Conservation (phyloP, 2,113 vertebrate species). For the Odontesthes bonariensis region DNA sequence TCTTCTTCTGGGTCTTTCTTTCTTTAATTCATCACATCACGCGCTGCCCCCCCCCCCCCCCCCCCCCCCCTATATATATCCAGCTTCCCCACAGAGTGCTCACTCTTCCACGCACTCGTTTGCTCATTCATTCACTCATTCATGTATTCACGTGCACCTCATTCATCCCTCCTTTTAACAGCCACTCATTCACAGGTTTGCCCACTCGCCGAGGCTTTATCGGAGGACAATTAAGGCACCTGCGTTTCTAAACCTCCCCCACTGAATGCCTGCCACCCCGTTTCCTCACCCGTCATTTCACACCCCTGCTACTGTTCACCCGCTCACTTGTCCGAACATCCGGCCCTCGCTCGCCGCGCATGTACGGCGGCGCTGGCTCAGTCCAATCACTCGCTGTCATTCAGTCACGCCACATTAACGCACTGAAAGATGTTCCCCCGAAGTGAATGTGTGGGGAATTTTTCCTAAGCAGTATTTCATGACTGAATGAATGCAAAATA, state of each 20-base stretch:
- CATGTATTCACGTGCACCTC: constrained; percentile 69
- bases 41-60: not conserved
- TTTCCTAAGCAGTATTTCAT: no score
- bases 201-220: constrained; percentile 78
- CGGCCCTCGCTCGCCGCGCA: constrained; percentile 41
- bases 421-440: not conserved
- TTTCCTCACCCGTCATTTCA: constrained; percentile 71
- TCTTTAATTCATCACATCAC: constrained; percentile 23
- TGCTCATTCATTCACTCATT: constrained; percentile 68
- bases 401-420: constrained; percentile 26
- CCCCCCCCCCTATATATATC: not conserved
- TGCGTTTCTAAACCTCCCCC: constrained; percentile 75
- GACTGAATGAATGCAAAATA: no score
- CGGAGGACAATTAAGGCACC: constrained; percentile 80
- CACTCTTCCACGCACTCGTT: constrained; percentile 50
- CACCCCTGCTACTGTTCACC: constrained; percentile 44
- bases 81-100: constrained; percentile 49
- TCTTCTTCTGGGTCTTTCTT: constrained; percentile 8
- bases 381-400: constrained; percentile 12
- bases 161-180: constrained; percentile 69
- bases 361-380: constrained; percentile 23
- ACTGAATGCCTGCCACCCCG: constrained; percentile 65
- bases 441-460: no score
- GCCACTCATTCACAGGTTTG: constrained; percentile 79
- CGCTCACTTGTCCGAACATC: constrained; percentile 44